Conservation (phyloP, 1,140 invertebrate species). For the Rhynchophorus ferrugineus region DNA sequence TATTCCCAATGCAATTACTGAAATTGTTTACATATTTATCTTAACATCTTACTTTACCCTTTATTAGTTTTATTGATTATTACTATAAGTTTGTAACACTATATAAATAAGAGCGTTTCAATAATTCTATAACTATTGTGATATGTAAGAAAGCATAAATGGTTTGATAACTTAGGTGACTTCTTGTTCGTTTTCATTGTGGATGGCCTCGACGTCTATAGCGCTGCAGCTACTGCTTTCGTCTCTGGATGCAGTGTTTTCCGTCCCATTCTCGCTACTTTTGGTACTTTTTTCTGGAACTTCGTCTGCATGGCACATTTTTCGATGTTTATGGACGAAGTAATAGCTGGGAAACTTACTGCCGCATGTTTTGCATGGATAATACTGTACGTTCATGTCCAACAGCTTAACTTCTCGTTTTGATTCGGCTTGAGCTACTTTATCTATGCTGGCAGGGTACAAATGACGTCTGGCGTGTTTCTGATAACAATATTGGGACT, state of each 20-base stretch:
- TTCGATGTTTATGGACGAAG: constrained; percentile 86
- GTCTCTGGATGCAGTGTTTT: constrained; percentile 17
- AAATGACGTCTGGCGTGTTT: constrained; percentile 69
- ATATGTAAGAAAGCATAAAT: neutral
- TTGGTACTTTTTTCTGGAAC: constrained; percentile 37
- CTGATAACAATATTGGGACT: constrained; percentile 74
- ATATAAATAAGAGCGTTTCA: neutral
- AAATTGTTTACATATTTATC: constrained; percentile 17
- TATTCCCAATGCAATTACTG: constrained; percentile 8
- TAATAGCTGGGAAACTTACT: constrained; percentile 89
- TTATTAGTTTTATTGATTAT: constrained; percentile 15
- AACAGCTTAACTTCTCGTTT: constrained; percentile 54
- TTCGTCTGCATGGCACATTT: constrained; percentile 70
- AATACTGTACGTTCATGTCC: constrained; percentile 82
- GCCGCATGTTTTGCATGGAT: constrained; percentile 86
- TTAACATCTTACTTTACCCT: constrained; percentile 10
- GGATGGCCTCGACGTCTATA: constrained; percentile 35
- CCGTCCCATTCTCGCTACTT: constrained; percentile 34
- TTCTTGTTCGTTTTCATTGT: constrained; percentile 20
- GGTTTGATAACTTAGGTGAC: constrained; percentile 6
- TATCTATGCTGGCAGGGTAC: constrained; percentile 44
- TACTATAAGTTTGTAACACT: neutral
- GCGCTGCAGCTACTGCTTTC: constrained; percentile 29
- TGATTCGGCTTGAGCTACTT: constrained; percentile 25
- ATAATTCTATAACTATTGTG: neutral